A percentile compares a stretch with the other conserved stretches of the same genome.
Evolutionary conservation across 2,888 invertebrate species (phyloP).

Genomic region (Euspilapteryx auroguttella): DNA sequence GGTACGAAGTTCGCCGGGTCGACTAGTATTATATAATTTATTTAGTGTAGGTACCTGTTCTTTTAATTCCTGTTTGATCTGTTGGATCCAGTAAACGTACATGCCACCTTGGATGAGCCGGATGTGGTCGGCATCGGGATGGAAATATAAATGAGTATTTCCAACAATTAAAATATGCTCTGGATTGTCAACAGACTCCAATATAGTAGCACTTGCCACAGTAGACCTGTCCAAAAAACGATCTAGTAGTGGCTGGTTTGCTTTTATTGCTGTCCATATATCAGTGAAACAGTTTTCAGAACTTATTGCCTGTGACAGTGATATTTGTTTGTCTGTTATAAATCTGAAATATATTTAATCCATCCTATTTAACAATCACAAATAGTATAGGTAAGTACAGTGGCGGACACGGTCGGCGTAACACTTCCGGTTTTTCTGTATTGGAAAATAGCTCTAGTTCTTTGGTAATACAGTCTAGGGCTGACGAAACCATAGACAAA

Average conservation of each 20-base stretch:
- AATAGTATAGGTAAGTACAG: too few relatives aligned
- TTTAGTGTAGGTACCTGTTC: conserved; percentile 17
- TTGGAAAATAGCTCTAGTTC: too few relatives aligned
- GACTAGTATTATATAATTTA: conserved; percentile 6
- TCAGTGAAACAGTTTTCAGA: conserved; percentile 48
- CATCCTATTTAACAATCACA: background rate
- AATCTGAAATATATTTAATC: conserved; percentile 24
- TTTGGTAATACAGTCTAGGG: too few relatives aligned
- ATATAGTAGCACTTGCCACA: conserved; percentile 63
- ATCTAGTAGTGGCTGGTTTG: conserved; percentile 57
- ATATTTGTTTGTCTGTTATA: conserved; percentile 51
- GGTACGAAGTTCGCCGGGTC: too few relatives aligned
- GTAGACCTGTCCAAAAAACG: conserved; percentile 68
- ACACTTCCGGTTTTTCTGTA: too few relatives aligned
- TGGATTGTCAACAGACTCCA: conserved; percentile 60
- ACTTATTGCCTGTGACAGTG: conserved; percentile 63
- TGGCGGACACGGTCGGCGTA: too few relatives aligned
- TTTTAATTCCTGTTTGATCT: conserved; percentile 43
- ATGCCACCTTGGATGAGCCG: conserved; percentile 82
- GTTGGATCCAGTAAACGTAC: conserved; percentile 69
- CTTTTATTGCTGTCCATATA: conserved; percentile 64
- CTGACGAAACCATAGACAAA: too few relatives aligned
- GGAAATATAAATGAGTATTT: conserved; percentile 93
- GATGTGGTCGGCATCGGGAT: conserved; percentile 88
- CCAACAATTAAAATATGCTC: conserved; percentile 68